Percentiles rank a stretch among this genome's conserved stretches.
Evolutionary conservation across 2,113 vertebrate species (phyloP).

Genomic region (Cichladusa arquata): DNA sequence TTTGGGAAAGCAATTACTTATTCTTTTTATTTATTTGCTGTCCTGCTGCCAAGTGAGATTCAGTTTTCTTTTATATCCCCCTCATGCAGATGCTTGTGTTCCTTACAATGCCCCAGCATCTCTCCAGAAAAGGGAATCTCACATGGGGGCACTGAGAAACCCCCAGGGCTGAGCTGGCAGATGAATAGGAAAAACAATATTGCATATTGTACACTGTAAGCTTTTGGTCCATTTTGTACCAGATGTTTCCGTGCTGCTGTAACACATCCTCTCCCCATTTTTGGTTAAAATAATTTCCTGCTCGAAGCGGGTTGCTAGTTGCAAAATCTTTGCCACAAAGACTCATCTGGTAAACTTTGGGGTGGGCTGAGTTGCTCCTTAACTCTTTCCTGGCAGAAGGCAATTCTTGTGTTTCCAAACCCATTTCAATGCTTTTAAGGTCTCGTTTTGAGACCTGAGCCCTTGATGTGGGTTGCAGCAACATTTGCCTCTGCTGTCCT

Average conservation of each 20-base stretch:
- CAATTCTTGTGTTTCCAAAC: not conserved
- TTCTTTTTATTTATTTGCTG: not conserved
- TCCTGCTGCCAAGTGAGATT: not conserved
- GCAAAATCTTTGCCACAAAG: not conserved
- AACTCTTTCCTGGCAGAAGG: not conserved
- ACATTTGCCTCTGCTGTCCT: not conserved
- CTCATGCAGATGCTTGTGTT: not conserved
- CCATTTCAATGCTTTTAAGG: not conserved
- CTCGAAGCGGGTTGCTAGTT: accelerated
- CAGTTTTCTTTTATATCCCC: not conserved
- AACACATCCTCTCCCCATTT: not conserved
- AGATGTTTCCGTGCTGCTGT: not conserved
- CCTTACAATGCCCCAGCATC: not conserved
- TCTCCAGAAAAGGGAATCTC: not conserved
- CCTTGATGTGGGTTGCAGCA: accelerated
- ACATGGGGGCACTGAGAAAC: accelerated
- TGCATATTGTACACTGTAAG: not conserved
- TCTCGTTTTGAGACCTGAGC: not conserved
- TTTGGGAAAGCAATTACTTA: not conserved
- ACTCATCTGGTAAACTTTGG: not conserved
- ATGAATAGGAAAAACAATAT: not conserved
- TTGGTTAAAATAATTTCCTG: conserved; percentile 12
- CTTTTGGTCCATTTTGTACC: not conserved
- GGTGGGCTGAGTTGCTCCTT: not conserved
- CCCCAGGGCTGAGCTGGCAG: not conserved